Conservation (phyloP, 2,888 invertebrate genomes). For the Girardia tigrina region DNA sequence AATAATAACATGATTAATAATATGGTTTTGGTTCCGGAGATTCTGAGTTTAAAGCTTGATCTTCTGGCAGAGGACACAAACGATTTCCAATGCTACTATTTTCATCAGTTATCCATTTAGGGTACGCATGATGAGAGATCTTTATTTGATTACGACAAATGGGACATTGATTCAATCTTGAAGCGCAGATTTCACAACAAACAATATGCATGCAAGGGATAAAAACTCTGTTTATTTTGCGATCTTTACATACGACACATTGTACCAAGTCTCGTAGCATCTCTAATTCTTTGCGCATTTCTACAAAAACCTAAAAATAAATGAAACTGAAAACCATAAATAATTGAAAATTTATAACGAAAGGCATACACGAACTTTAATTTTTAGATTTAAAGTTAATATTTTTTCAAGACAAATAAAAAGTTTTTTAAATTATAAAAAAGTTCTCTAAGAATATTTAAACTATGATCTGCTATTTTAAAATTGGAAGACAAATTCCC, state of each 20-base stretch:
- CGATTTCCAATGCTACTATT: neutral
- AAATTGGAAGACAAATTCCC: too few species aligned
- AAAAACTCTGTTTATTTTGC: conserved; percentile 66
- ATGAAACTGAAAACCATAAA: too few species aligned
- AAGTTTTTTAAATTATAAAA: too few species aligned
- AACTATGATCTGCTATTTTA: too few species aligned
- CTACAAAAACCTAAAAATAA: conserved; percentile 38
- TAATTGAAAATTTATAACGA: too few species aligned
- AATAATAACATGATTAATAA: neutral
- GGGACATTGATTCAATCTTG: conserved; percentile 62
- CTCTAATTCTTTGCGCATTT: conserved; percentile 40
- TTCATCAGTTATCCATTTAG: neutral
- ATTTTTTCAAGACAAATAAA: too few species aligned
- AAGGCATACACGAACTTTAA: too few species aligned
- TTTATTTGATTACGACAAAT: conserved; percentile 55
- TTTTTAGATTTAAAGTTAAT: too few species aligned
- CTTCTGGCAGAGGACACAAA: neutral
- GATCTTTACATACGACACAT: conserved; percentile 76
- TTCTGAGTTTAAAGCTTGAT: neutral
- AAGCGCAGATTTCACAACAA: conserved; percentile 65
- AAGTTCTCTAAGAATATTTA: too few species aligned
- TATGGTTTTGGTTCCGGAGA: neutral
- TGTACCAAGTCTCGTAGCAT: conserved; percentile 55
- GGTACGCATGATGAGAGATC: neutral
- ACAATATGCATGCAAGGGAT: conserved; percentile 76